Evolutionary conservation across 1,140 invertebrate species (phyloP).

Genomic region (Listronotus oregonensis): DNA sequence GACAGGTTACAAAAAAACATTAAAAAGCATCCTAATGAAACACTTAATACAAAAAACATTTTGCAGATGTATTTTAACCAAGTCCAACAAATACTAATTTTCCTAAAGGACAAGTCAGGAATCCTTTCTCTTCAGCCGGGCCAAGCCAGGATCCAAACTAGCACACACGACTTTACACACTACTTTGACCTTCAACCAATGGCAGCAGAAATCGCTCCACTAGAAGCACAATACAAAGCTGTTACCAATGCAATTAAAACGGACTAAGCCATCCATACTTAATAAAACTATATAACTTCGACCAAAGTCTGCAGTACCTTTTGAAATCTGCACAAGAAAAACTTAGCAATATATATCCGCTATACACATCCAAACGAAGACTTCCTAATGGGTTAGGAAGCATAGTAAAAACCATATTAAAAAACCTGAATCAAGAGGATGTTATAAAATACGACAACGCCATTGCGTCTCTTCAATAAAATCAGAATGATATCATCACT

Average conservation of each 20-base stretch:
- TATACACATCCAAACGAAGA: too few relatives aligned
- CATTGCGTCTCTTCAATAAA: too few relatives aligned
- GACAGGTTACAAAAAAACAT: not conserved
- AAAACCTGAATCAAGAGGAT: too few relatives aligned
- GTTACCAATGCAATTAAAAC: not conserved
- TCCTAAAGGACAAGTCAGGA: constrained; percentile 6
- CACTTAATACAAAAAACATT: not conserved
- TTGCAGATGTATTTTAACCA: not conserved
- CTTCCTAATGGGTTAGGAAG: too few relatives aligned
- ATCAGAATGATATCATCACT: too few relatives aligned
- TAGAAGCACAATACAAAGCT: not conserved
- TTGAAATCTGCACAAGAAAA: too few relatives aligned
- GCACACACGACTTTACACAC: constrained; percentile 9
- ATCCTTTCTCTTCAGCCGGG: constrained; percentile 8
- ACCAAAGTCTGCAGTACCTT: too few relatives aligned
- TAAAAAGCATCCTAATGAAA: not conserved
- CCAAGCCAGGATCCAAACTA: constrained; percentile 12
- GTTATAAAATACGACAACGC: too few relatives aligned
- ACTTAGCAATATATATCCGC: too few relatives aligned
- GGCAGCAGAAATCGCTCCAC: not conserved
- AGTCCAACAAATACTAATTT: not conserved
- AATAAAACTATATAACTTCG: too few relatives aligned
- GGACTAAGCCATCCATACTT: too few relatives aligned
- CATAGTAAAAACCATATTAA: too few relatives aligned
- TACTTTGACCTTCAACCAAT: not conserved